These are phyloP conservation scores for Irena cyanogastra DNA, from an alignment of 2,113 vertebrate species.

Conservation along the genomic window DNA sequence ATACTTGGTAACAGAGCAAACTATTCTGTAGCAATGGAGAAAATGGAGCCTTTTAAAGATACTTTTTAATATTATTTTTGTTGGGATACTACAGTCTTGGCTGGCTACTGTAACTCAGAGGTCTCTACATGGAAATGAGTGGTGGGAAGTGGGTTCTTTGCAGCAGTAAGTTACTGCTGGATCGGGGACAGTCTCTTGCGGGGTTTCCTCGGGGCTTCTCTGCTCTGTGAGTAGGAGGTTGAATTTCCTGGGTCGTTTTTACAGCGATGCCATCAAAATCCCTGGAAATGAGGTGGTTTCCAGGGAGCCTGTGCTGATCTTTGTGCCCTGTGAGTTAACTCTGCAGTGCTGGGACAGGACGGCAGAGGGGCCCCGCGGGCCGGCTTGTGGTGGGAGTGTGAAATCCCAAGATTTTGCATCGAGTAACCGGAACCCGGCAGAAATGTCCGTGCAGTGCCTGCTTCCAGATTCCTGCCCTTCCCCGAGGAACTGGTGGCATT, in stretches of 20 bases:
- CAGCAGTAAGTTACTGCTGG: accelerated
- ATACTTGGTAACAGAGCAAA: neutral
- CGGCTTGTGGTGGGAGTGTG: neutral
- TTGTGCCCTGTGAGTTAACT: neutral
- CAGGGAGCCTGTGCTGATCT: neutral
- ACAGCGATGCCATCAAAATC: neutral
- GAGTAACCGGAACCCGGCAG: neutral
- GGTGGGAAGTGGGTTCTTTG: neutral
- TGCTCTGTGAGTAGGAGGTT: neutral
- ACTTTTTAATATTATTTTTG: neutral
- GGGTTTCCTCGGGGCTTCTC: neutral
- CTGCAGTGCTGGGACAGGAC: neutral
- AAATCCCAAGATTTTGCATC: neutral
- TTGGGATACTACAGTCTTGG: neutral
- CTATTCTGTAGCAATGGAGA: neutral
- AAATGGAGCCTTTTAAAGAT: neutral
- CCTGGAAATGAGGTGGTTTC: accelerated
- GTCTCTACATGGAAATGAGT: accelerated
- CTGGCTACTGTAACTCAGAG: neutral
- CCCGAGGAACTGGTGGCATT: accelerated
- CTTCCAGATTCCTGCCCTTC: neutral
- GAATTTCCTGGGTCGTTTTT: neutral
- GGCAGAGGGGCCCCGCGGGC: constrained; percentile 28
- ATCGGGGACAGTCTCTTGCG: no score
- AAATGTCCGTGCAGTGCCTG: accelerated